These are phyloP conservation scores for Cyphomyrus discorhynchus DNA, from an alignment of 2,113 vertebrate genomes.

Conservation along the genomic window DNA sequence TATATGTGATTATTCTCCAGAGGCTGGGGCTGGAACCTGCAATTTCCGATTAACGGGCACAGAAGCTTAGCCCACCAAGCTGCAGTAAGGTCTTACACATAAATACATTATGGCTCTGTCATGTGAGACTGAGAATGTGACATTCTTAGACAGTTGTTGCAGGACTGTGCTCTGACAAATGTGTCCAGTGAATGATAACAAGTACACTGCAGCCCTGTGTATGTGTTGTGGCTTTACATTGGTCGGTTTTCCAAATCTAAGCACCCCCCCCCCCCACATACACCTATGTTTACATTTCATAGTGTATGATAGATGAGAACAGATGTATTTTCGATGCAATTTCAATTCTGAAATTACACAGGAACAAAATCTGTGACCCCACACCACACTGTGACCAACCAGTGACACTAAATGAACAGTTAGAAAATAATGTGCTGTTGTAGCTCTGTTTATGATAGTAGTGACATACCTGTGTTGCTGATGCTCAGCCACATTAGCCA, in stretches of 20 bases:
- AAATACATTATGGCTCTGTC: background rate
- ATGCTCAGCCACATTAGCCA: background rate
- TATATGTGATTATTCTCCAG: background rate
- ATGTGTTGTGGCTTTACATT: background rate
- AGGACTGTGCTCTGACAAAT: background rate
- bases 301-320: background rate
- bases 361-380: background rate
- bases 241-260: background rate
- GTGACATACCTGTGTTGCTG: background rate
- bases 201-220: background rate
- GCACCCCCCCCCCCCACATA: background rate
- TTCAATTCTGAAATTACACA: background rate
- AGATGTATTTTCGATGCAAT: background rate
- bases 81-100: background rate
- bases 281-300: background rate
- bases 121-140: background rate
- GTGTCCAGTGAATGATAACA: background rate
- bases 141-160: background rate
- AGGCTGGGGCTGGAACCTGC: background rate
- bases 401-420: background rate
- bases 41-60: background rate
- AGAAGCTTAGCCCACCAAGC: background rate
- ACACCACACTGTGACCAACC: background rate
- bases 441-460: background rate
- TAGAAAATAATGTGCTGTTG: background rate